Evolutionary conservation across 2,113 vertebrate genomes (phyloP).

Genomic region (Urocynchramus pylzowi): DNA sequence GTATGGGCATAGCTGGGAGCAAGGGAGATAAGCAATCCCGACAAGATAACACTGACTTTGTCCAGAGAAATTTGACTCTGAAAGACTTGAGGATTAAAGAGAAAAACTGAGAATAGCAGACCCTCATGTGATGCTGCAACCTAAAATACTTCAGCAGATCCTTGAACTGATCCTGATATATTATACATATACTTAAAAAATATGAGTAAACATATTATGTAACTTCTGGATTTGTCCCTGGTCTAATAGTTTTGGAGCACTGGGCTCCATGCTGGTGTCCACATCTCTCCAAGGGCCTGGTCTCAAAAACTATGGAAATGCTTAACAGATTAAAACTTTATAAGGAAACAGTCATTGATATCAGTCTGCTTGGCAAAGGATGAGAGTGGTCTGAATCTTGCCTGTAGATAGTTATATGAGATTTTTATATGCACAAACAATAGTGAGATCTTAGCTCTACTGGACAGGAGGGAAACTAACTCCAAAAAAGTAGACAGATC

Average conservation of each 20-base stretch:
- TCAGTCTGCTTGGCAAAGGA: neutral
- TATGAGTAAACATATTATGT: neutral
- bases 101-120: neutral
- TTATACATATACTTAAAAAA: neutral
- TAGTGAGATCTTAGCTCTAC: neutral
- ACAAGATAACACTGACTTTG: neutral
- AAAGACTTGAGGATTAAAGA: neutral
- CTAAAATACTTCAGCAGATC: neutral
- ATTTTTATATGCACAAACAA: neutral
- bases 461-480: neutral
- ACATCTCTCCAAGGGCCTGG: neutral
- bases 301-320: neutral
- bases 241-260: neutral
- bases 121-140: neutral
- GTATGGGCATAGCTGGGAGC: neutral
- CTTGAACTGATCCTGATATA: neutral
- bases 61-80: neutral
- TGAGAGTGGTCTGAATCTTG: neutral
- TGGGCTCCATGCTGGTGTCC: neutral
- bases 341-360: neutral
- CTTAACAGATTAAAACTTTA: neutral
- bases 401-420: neutral
- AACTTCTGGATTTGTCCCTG: neutral
- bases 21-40: neutral
- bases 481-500: neutral